Conservation (phyloP, 2,888 invertebrate species). For the Machimus rusticus region DNA sequence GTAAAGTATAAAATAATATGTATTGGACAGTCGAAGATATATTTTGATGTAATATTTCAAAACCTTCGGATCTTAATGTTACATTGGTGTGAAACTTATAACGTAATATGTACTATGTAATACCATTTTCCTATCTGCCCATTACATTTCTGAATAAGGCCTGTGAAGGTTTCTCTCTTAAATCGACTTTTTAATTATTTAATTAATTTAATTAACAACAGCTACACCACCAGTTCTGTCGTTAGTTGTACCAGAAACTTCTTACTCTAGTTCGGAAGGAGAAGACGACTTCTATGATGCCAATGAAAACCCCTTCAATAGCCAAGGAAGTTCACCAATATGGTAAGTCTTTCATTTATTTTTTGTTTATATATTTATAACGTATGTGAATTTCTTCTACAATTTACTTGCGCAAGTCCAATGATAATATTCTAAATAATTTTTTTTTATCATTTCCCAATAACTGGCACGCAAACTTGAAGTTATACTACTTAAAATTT, state of each 20-base stretch:
- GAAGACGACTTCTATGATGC: slow-evolving; percentile 96
- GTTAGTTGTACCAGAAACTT: slow-evolving; percentile 81
- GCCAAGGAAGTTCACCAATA: slow-evolving; percentile 62
- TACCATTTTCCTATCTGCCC: background rate
- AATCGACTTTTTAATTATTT: too few species aligned
- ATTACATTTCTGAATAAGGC: background rate
- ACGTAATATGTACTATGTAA: too few species aligned
- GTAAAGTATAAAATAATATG: too few species aligned
- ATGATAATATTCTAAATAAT: background rate
- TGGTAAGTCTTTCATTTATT: slow-evolving; percentile 56
- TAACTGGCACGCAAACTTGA: too few species aligned
- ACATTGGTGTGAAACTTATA: background rate
- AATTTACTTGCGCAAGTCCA: background rate
- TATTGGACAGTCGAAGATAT: too few species aligned
- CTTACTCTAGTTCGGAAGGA: slow-evolving; percentile 97
- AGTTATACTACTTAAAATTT: too few species aligned
- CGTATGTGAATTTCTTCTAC: background rate
- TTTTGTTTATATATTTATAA: background rate
- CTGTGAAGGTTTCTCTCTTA: background rate
- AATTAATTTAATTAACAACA: background rate
- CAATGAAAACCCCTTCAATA: slow-evolving; percentile 73
- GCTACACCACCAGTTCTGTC: slow-evolving; percentile 58
- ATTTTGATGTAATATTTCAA: too few species aligned
- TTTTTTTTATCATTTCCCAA: too few species aligned
- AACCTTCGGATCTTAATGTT: too few species aligned